Conservation (phyloP, 2,113 vertebrate genomes). For the Sinocyclocheilus grahami region DNA sequence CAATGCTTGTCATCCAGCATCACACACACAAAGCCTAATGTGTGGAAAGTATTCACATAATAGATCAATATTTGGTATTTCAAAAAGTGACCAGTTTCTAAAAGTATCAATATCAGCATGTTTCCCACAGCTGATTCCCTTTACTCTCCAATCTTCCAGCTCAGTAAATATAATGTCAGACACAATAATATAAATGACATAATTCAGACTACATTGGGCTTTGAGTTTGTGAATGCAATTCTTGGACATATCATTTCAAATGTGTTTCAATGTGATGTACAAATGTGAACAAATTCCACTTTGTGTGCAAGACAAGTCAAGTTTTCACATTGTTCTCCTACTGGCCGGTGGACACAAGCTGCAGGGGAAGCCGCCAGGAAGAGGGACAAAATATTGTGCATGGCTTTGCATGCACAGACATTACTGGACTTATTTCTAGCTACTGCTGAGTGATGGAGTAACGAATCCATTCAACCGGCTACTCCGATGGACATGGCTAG, state of each 20-base stretch:
- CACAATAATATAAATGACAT: neutral
- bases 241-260: slow-evolving; percentile 63
- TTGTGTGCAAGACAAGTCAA: slow-evolving; percentile 63
- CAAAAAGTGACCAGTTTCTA: slow-evolving; percentile 12
- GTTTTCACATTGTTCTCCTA: slow-evolving; percentile 56
- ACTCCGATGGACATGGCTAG: slow-evolving; percentile 52
- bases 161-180: neutral
- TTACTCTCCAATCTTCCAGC: slow-evolving; percentile 40
- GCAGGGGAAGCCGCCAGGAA: slow-evolving; percentile 45
- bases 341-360: slow-evolving; percentile 52
- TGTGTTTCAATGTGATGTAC: slow-evolving; percentile 70
- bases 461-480: slow-evolving; percentile 56
- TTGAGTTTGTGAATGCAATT: slow-evolving; percentile 73
- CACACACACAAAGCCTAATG: slow-evolving; percentile 73
- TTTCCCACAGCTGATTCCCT: slow-evolving; percentile 30
- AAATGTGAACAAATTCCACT: slow-evolving; percentile 69
- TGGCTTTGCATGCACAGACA: slow-evolving; percentile 28
- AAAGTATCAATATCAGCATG: slow-evolving; percentile 2
- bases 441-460: slow-evolving; percentile 30
- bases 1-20: slow-evolving; percentile 70
- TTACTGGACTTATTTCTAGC: slow-evolving; percentile 33
- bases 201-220: slow-evolving; percentile 68
- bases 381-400: slow-evolving; percentile 38
- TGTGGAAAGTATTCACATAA: slow-evolving; percentile 62
- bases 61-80: slow-evolving; percentile 51